Conservation (phyloP, 1,140 invertebrate genomes). For the Pseudomyrmex gracilis region DNA sequence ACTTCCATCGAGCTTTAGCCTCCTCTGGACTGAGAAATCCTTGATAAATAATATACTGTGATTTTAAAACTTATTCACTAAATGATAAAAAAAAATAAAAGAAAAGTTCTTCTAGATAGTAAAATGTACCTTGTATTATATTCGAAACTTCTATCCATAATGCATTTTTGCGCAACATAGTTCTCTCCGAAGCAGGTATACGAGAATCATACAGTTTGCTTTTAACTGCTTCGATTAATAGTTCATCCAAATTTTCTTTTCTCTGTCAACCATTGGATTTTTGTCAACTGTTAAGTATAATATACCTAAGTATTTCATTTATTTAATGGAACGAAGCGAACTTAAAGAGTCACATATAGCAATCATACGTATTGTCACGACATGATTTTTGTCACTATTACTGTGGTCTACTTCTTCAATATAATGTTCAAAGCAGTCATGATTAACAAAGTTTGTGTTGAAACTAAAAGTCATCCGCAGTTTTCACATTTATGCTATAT, state of each 20-base stretch:
- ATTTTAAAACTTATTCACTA: not conserved
- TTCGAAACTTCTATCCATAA: constrained; percentile 1
- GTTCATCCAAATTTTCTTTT: not conserved
- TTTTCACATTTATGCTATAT: not conserved
- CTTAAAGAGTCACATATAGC: not conserved
- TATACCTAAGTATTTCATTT: not conserved
- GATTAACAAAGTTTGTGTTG: not conserved
- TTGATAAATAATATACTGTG: not conserved
- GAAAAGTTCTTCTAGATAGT: not conserved
- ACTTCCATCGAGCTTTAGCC: constrained; percentile 16
- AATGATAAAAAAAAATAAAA: not conserved
- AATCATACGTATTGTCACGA: constrained; percentile 11
- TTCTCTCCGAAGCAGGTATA: constrained; percentile 7
- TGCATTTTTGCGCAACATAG: constrained; percentile 10
- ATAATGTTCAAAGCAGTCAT: too few species aligned
- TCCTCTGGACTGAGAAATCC: not conserved
- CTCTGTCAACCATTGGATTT: not conserved
- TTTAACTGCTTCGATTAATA: constrained; percentile 12
- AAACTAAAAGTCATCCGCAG: not conserved
- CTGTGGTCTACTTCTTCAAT: too few species aligned
- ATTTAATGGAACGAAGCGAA: constrained; percentile 1
- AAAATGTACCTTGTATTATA: not conserved
- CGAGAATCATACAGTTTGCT: constrained; percentile 12
- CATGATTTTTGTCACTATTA: not conserved
- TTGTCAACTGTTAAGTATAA: constrained; percentile 2